Base-by-base conservation (phyloP, 2,888 invertebrate genomes). In the Augochlorella aurata region DNA sequence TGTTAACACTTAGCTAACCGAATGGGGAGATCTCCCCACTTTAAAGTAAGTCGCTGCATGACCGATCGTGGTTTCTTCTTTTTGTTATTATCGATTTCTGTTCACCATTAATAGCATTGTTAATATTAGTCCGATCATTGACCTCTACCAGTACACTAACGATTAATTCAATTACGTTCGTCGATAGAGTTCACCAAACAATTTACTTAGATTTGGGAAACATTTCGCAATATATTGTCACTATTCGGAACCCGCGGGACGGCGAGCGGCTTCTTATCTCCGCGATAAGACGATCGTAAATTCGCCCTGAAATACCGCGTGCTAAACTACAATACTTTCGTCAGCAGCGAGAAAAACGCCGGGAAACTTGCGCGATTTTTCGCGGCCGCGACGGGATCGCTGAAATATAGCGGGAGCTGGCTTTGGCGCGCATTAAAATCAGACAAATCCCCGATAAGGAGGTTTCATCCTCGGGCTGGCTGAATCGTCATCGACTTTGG, bases 401-500 rank as follows among this genome's bases (percentile, higher is more conserved):
- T 83, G 79, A 83, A 81, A 88, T 83, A 83, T 86, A 76, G 77
- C 86, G 61, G 38, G 70, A 68, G 74, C 83, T 72, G 83, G 61
- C 67, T 77, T 81, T 75, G 68, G 75, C 77, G 77, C 63, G 75
- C 74, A 86, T 88, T 86, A 81, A 86, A 88, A 84, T 83, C 77
- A 76, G 84, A 86, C 81, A 86, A 83, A 85, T 86, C 81, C 78
- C 9, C 76, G 87, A 87, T 87, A 87, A 87, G 86, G 74, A 87
- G 84, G 83, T 81, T 86, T 70, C 74, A 71, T 68, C 79, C 61
- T 79, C 65, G 74, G 71, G 80, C 21, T 38, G 77, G 79, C 86
- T 79, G 81, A 84, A 87, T 88, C 84, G 88, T 81, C 83, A 88
- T 88, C 83, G 83, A 88, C 86, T 88, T 81, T 71, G 75, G 66